Evolutionary conservation across 1,140 invertebrate genomes (phyloP).

Genomic region (Drosophila kikkawai): DNA sequence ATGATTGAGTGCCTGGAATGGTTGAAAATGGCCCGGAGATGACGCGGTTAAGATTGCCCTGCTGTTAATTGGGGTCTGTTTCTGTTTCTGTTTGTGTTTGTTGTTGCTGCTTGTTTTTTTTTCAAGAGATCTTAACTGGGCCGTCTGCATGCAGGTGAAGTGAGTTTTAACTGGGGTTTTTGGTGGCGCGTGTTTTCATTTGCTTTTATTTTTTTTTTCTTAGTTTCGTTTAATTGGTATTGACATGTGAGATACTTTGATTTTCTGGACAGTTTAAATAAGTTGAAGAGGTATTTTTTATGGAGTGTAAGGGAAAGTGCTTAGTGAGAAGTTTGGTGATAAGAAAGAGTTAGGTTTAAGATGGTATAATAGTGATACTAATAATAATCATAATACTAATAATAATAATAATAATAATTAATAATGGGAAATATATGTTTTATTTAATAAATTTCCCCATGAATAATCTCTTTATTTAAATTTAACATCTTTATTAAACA

Average conservation of each 20-base stretch:
- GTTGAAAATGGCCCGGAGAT: conserved; percentile 34
- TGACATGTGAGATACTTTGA: not conserved
- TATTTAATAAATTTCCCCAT: not conserved
- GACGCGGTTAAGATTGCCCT: conserved; percentile 37
- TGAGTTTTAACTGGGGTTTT: conserved; percentile 7
- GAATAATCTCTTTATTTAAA: not conserved
- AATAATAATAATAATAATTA: not conserved
- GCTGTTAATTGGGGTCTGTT: conserved; percentile 40
- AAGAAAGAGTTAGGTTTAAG: not conserved
- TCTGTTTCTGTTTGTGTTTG: not conserved
- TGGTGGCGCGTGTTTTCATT: conserved; percentile 6
- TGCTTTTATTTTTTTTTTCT: conserved; percentile 7
- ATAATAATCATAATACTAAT: not conserved
- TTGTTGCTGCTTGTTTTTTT: not conserved
- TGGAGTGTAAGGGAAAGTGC: no score
- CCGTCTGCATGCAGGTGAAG: conserved; percentile 29
- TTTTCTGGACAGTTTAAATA: not conserved
- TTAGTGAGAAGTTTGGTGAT: not conserved
- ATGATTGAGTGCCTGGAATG: conserved; percentile 48
- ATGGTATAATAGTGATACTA: not conserved
- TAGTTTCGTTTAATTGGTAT: conserved; percentile 27
- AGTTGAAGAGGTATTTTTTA: not conserved
- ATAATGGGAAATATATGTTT: not conserved
- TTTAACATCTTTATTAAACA: conserved; percentile 4
- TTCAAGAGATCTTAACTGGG: conserved; percentile 31